Conservation (phyloP, 2,113 vertebrate species). For the Furnarius figulus region DNA sequence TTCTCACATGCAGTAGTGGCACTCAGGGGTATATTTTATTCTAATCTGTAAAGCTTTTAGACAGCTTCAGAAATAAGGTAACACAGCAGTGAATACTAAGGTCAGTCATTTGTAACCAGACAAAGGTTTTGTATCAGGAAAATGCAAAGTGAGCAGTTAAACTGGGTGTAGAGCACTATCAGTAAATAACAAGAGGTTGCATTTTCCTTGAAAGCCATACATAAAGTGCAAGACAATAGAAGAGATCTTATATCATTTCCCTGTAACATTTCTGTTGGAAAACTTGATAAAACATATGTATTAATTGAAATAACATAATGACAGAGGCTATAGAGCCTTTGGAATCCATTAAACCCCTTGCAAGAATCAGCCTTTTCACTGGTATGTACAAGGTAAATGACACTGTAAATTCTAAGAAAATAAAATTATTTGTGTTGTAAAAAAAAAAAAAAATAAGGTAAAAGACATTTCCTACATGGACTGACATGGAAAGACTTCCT, state of each 20-base stretch:
- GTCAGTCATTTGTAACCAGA: not conserved
- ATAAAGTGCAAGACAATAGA: not conserved
- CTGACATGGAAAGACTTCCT: not conserved
- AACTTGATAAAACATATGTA: not conserved
- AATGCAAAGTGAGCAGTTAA: not conserved
- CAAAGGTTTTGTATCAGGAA: not conserved
- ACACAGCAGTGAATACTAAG: not conserved
- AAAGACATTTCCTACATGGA: not conserved
- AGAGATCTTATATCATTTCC: not conserved
- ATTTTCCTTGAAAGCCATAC: not conserved
- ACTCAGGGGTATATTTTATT: not conserved
- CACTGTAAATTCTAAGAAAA: not conserved
- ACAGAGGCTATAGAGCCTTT: not conserved
- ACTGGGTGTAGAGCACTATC: not conserved
- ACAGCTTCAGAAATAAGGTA: not conserved
- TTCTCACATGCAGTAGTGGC: not conserved
- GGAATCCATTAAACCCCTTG: not conserved
- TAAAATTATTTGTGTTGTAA: not conserved
- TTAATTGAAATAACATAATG: not conserved
- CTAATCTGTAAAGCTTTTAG: not conserved
- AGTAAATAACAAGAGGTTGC: not conserved
- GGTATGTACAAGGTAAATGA: not conserved
- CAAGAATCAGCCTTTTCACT: not conserved
- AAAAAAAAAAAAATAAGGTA: not conserved
- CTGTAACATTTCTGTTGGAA: not conserved